Conservation (phyloP, 2,888 invertebrate species). For the Eurois occulta region DNA sequence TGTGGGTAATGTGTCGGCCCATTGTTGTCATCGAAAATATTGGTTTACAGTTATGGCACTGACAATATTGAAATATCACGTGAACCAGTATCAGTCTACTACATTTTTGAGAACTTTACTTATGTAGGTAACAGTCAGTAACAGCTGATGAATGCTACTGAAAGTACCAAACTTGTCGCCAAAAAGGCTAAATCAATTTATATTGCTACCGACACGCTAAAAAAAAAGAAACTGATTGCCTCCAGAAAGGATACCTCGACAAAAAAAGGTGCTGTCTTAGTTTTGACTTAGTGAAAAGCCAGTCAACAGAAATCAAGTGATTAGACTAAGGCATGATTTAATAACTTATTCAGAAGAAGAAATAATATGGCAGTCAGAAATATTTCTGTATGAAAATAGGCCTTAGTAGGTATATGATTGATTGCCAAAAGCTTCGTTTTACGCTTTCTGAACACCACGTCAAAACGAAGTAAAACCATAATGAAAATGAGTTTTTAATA, state of each 20-base stretch:
- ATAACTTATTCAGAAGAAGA: no score
- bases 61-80: not conserved
- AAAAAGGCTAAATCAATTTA: not conserved
- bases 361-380: not conserved
- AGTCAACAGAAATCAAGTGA: not conserved
- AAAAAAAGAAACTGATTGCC: not conserved
- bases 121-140: not conserved
- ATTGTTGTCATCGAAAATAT: not conserved
- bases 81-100: not conserved
- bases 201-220: not conserved
- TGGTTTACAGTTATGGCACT: not conserved
- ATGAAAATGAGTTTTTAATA: constrained; percentile 1
- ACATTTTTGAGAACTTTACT: not conserved
- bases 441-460: not conserved
- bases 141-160: no score
- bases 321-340: not conserved
- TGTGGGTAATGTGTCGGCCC: not conserved
- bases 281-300: not conserved
- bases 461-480: not conserved
- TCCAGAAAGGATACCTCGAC: not conserved
- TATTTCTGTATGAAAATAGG: not conserved
- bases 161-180: no score
- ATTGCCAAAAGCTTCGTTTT: not conserved
- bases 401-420: not conserved
- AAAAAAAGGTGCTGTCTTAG: not conserved